Percentiles rank a stretch among this genome's conserved stretches.
Evolutionary conservation across 2,888 invertebrate genomes (phyloP).

Genomic region (Nemapogon koenigi): DNA sequence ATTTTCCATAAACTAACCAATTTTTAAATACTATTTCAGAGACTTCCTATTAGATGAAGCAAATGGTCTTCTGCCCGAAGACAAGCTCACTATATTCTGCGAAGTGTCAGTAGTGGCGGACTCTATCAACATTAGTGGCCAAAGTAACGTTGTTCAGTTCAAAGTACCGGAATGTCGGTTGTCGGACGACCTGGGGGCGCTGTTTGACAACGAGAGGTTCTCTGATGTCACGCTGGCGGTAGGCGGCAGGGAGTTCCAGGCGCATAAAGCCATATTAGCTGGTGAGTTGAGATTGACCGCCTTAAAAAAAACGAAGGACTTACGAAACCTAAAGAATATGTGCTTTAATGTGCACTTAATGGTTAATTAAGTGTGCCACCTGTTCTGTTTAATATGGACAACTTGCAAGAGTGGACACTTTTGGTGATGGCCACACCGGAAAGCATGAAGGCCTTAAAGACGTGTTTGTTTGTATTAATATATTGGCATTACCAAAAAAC

Average conservation of each 20-base stretch:
- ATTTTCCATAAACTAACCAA: neutral
- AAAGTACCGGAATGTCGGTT: slow-evolving; percentile 94
- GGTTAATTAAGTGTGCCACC: too few species aligned
- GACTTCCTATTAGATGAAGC: slow-evolving; percentile 99
- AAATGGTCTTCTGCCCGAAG: slow-evolving; percentile 97
- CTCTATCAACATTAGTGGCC: slow-evolving; percentile 98
- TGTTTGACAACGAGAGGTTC: slow-evolving; percentile 97
- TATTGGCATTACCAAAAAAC: too few species aligned
- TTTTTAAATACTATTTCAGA: slow-evolving; percentile 48
- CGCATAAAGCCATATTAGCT: slow-evolving; percentile 97
- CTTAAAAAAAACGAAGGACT: too few species aligned
- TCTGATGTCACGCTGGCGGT: slow-evolving; percentile 97
- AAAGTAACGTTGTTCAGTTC: slow-evolving; percentile 97
- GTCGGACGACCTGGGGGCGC: slow-evolving; percentile 92
- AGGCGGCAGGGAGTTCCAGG: slow-evolving; percentile 88
- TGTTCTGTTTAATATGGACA: too few species aligned
- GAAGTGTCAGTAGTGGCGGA: slow-evolving; percentile 97
- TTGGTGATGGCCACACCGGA: too few species aligned
- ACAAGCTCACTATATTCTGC: slow-evolving; percentile 99
- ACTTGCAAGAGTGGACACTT: too few species aligned
- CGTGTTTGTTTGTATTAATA: too few species aligned
- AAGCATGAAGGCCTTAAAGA: too few species aligned
- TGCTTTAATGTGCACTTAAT: too few species aligned
- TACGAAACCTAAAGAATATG: too few species aligned
- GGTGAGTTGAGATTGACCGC: too few species aligned